Evolutionary conservation across 2,888 invertebrate species (phyloP), one percentile per base, ranked within the genome.

Genomic region (Drosophila ustulata): DNA sequence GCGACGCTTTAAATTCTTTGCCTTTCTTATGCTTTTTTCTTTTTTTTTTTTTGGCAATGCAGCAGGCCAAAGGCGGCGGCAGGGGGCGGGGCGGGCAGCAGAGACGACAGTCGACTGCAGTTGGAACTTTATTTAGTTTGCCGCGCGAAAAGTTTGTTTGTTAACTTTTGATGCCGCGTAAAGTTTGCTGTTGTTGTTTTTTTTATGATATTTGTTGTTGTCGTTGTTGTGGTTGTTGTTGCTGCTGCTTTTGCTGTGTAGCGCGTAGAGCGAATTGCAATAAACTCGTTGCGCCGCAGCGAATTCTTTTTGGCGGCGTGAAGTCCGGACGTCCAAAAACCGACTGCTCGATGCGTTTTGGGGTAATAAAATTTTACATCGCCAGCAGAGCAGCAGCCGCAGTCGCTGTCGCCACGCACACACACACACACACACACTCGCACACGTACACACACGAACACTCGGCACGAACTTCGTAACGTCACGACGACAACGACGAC

Each of bases 331-430:
- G 85, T 86, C 85, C 85, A 86, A 86, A 86, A 86, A 83, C 81
- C 89, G 89, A 89, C 86, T 87, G 84, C 87, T 89, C 74, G 77
- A 80, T 89, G 89, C 86, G 89, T 87, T 88, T 88, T 82, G 86
- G 89, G 86, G 86, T 88, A 89, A 89, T 87, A 87, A 87, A 87
- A 89, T 87, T 89, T 87, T 85, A 89, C 85, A 87, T 87, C 71
- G 89, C 41, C 75, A 47, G 65, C 66, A 53, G 53, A 55, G 46
- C 61, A 63, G 34, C 66, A 72, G 63, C 52, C 46, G 50, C 46
- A 69, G 52, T 13, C 82, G 78, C 47, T 67, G 71, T 58, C 78
- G 55, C 11, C 62, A 58, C 69, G 75, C 75, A 63, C 80, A 67
- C 65, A 52, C 66, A 57, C 41, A 30, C 30, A 49, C 49, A 32